These are phyloP conservation scores for Cephalopachus bancanus DNA, from an alignment of 2,797 vertebrate species.

Conservation along the genomic window DNA sequence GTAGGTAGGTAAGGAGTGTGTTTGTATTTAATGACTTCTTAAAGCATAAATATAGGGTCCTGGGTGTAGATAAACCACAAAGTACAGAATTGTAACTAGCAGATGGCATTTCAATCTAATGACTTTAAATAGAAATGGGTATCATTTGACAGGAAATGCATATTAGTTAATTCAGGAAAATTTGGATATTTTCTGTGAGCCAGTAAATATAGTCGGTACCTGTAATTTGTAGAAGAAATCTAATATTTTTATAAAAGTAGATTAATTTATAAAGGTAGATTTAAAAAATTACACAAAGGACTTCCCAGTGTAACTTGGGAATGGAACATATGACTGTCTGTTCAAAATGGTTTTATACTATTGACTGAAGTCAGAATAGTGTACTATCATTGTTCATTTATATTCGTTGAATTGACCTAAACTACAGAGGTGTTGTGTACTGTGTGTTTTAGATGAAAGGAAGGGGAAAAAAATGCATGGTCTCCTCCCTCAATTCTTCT, in stretches of 20 bases:
- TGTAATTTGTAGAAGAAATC: neutral
- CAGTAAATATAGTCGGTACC: neutral
- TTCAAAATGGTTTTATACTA: neutral
- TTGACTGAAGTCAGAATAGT: neutral
- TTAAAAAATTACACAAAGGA: neutral
- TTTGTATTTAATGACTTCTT: conserved; percentile 25
- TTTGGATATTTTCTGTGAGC: neutral
- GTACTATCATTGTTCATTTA: neutral
- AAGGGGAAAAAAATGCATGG: neutral
- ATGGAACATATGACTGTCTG: conserved; percentile 2
- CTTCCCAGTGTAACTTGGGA: neutral
- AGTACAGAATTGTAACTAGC: neutral
- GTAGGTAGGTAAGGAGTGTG: neutral
- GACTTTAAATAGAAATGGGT: conserved; percentile 13
- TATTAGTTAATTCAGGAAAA: conserved; percentile 35
- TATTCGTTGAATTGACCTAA: neutral
- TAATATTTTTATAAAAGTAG: neutral
- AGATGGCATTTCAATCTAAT: neutral
- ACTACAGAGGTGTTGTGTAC: neutral
- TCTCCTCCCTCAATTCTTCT: neutral
- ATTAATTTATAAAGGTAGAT: too few relatives aligned
- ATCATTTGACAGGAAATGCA: neutral
- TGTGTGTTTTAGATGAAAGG: neutral
- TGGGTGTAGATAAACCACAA: neutral
- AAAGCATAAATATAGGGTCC: neutral